Base-by-base conservation (phyloP, 2,888 invertebrate genomes). In the Platypus cylindrus region DNA sequence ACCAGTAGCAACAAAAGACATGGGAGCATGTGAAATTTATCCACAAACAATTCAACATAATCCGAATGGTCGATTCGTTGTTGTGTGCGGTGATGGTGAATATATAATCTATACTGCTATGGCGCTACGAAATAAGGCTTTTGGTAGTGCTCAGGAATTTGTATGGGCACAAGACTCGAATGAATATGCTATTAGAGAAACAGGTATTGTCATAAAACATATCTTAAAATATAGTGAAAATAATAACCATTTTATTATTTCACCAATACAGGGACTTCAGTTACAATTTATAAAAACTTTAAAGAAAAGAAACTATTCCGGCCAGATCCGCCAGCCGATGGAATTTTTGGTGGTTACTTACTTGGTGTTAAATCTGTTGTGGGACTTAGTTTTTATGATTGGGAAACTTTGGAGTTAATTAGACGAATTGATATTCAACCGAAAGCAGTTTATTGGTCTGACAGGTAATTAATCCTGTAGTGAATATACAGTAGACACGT, bases 51-150 rank as follows among this genome's bases (percentile, higher is more conserved):
- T 98, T 44, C 85, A 87, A 17, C 98, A 98, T 62, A 98, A 97
- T 64, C 94, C 97, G 0, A 98, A 99, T 60, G 98, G 98, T 11
- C 77, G 77, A 48, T 80, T 80, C 63, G 79, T 87, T 3, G 97
- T 95, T 0, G 97, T 97, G 2, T 98, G 98, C 56, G 98, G 98
- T 2, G 98, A 99, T 62, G 98, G 98, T 9, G 98, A 99, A 60
- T 99, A 95, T 62, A 98, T 99, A 30, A 97, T 99, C 50, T 98
- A 99, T 67, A 99, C 98, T 0, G 93, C 98, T 0, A 95, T 98
- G 94, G 97, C 97, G 0, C 66, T 99, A 43, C 71, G 98, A 33
- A 99, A 99, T 63, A 99, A 99, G 60, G 94, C 94, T 2, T 99
- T 97, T 58, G 98, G 98, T 1, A 81, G 89, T 8, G 97, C 95